Base-by-base conservation (phyloP, 2,888 invertebrate species). In the Epiblema foenella region DNA sequence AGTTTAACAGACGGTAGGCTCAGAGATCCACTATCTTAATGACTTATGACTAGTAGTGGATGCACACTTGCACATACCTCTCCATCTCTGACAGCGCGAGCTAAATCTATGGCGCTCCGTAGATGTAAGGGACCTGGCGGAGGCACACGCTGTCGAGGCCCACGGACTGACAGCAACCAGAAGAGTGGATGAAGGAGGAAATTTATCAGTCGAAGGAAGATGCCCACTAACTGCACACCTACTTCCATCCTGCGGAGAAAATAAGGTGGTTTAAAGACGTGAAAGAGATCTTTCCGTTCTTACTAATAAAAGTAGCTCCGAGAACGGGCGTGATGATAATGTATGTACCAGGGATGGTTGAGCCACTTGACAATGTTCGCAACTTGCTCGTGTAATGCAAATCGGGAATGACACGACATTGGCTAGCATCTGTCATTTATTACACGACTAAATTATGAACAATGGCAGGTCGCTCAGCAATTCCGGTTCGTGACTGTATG, bases 41-140 rank as follows among this genome's bases (percentile, higher is more conserved):
- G 24, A n/a, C 51, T 9, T 18, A 51, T 9, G n/a, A n/a, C n/a
- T n/a, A 17, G 51, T n/a, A 51, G 51, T 51, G 51, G n/a, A 18
- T n/a, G n/a, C n/a, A n/a, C n/a, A n/a, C n/a, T n/a, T n/a, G n/a
- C n/a, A 18, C 51, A 51, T 81, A 95, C 96, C 88, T 95, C 90
- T 81, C 91, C 94, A 46, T 77, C 89, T 69, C 95, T 90, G 66
- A 97, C 95, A 77, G 91, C 94, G 18, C 86, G 88, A 0, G 96
- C 95, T 37, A 96, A 84, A 57, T 94, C 89, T 1, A 89, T 86
- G 0, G 95, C 96, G 77, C 95, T 94, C 70, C 91, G 86, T 69
- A 94, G 80, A 17, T 96, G 90, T 39, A 96, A 73, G 1, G 91
- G 86, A 77, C 94, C 88, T 18, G 79, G 83, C 0, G 94, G 87